A percentile compares a stretch with the other conserved stretches of the same genome.
phyloP scores from a whole-genome alignment of 2,113 vertebrate genomes.

The Atherinomorus stipes region DNA sequence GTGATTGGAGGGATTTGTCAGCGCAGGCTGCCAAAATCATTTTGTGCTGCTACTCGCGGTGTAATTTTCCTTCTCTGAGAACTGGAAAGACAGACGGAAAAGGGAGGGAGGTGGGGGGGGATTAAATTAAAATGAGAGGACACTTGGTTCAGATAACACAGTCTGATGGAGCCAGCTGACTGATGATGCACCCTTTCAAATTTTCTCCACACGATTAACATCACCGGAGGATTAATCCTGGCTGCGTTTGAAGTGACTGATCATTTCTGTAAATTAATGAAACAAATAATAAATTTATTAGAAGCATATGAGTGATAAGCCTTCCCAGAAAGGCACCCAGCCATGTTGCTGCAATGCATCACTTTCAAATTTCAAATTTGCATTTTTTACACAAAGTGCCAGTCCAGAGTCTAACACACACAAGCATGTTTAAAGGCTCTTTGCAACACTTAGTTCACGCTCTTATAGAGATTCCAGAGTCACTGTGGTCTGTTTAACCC shows the following conservation, averaged over 20 bases:
- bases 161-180: slow-evolving; percentile 65
- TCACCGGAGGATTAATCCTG: slow-evolving; percentile 67
- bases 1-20: slow-evolving; percentile 42
- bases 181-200: slow-evolving; percentile 68
- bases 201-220: slow-evolving; percentile 69
- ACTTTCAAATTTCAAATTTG: slow-evolving; percentile 60
- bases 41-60: slow-evolving; percentile 30
- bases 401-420: background rate
- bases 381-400: slow-evolving; percentile 22
- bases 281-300: slow-evolving; percentile 76
- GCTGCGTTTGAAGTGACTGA: slow-evolving; percentile 63
- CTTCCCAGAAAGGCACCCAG: slow-evolving; percentile 52
- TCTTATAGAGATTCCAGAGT: background rate
- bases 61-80: slow-evolving; percentile 49
- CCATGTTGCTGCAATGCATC: slow-evolving; percentile 65
- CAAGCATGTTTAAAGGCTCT: slow-evolving; percentile 1
- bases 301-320: slow-evolving; percentile 62
- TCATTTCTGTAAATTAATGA: slow-evolving; percentile 68
- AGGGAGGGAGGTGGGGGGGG: background rate
- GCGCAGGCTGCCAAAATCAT: slow-evolving; percentile 37
- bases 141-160: slow-evolving; percentile 65
- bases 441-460: slow-evolving; percentile 6
- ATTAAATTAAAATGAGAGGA: slow-evolving; percentile 67
- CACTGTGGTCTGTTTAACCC: slow-evolving; percentile 21
- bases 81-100: slow-evolving; percentile 21